phyloP scores from a whole-genome alignment of 2,113 vertebrate species.

The Thymallus thymallus region DNA sequence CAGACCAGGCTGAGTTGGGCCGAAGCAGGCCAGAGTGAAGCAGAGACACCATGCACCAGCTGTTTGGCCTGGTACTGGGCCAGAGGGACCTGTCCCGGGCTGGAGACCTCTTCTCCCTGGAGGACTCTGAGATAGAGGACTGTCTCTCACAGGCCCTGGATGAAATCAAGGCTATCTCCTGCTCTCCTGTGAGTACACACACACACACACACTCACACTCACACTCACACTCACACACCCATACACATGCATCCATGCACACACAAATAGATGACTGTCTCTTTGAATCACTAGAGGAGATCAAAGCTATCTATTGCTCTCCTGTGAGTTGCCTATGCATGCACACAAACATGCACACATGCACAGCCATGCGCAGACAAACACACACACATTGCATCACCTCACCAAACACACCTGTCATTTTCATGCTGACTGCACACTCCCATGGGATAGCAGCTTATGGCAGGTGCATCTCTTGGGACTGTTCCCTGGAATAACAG shows the following conservation, averaged over 20 bases:
- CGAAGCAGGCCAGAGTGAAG: slow-evolving; percentile 1
- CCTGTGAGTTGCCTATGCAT: slow-evolving; percentile 73
- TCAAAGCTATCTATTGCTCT: slow-evolving; percentile 90
- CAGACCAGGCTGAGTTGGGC: background rate
- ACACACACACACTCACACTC: slow-evolving; percentile 68
- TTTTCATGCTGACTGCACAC: background rate
- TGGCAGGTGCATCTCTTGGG: too few species aligned
- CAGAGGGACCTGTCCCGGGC: slow-evolving; percentile 7
- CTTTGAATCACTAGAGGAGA: slow-evolving; percentile 89
- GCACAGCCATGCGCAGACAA: background rate
- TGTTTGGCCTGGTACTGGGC: slow-evolving; percentile 81
- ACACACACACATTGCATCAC: background rate
- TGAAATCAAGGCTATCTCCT: slow-evolving; percentile 90
- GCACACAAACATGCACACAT: slow-evolving; percentile 15
- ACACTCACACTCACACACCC: background rate
- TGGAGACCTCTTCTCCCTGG: slow-evolving; percentile 87
- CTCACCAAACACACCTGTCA: background rate
- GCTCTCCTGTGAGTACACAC: slow-evolving; percentile 81
- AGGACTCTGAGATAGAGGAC: slow-evolving; percentile 88
- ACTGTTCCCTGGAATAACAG: too few species aligned
- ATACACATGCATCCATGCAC: background rate
- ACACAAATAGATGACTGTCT: slow-evolving; percentile 87
- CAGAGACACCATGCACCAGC: slow-evolving; percentile 84
- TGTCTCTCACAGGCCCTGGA: slow-evolving; percentile 91
- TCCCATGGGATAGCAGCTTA: background rate